Conservation (phyloP, 2,888 invertebrate genomes). For the Drosophila monieri region DNA sequence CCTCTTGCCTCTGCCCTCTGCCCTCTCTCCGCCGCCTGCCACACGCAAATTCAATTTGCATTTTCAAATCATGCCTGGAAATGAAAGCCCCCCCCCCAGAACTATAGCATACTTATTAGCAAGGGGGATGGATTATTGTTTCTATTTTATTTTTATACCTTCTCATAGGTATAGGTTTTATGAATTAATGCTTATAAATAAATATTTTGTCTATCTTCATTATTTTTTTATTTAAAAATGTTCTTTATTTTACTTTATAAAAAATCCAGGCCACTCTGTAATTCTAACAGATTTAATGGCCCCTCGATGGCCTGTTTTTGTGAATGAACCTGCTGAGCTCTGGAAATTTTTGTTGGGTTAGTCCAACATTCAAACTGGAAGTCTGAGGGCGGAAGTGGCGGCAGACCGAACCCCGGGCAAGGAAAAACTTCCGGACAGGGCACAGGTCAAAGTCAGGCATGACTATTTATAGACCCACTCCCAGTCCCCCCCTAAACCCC, state of each 20-base stretch:
- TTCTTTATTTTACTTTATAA: too few relatives aligned
- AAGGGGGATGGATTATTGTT: neutral
- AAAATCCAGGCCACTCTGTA: conserved; percentile 10
- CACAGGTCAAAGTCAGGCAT: conserved; percentile 11
- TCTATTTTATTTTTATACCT: neutral
- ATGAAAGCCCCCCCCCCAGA: conserved; percentile 22
- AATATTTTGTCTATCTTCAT: too few relatives aligned
- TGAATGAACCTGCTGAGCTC: conserved; percentile 64
- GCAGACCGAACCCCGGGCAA: conserved; percentile 2
- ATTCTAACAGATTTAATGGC: conserved; percentile 42
- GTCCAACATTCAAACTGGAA: conserved; percentile 24
- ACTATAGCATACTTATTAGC: conserved; percentile 33
- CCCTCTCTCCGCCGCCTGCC: neutral
- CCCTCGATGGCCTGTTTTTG: conserved; percentile 46
- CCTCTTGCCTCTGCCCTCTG: neutral
- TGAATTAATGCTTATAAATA: neutral
- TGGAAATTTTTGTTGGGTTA: conserved; percentile 22
- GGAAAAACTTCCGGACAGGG: conserved; percentile 25
- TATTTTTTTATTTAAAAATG: too few relatives aligned
- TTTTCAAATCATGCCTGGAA: conserved; percentile 62
- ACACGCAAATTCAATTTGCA: conserved; percentile 65
- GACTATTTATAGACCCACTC: conserved; percentile 25
- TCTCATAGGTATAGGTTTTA: neutral
- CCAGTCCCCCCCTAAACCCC: neutral
- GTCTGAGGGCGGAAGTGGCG: neutral